Evolutionary conservation across 2,888 invertebrate genomes (phyloP), one percentile per base, ranked within the genome.

Genomic region (Anthrax anthrax): DNA sequence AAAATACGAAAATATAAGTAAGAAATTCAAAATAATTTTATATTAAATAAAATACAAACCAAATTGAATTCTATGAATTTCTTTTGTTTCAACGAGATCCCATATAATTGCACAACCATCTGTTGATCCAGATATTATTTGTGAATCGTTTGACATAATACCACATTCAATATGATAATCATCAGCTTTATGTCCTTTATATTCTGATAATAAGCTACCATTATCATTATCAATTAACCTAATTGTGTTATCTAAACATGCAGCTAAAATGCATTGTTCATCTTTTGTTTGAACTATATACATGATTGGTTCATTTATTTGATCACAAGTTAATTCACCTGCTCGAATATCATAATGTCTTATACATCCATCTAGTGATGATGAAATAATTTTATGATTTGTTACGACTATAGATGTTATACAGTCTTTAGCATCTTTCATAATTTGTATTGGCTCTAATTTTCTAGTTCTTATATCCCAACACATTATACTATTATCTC

Each of bases 401-500:
- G 87, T 86, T 2, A 95, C 80, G 60, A 80, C 75, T 32, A 88
- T 63, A 0, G 80, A 77, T 1, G 84, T 84, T 52, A 89, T 80
- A 53, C 88, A 84, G 65, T 99, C 98, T 65, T 88, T 94, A 0
- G 96, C 94, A 55, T 98, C 95, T 64, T 84, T 83, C 60, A 98
- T 70, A 23, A 75, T 73, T 70, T 90, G 90, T 27, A 87, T 75
- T 0, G 90, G 84, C 47, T 83, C 82, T 43, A 77, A 70, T 44
- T 75, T 75, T 45, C 76, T 71, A 1, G 80, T 76, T 52, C 81
- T 73, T 29, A 79, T 71, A 64, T 99, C 97, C 92, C 95, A 98
- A 55, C 85, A 82, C 71, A 86, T 83, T 0, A 95, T 84, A 0
- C 86, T 82, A 59, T 95, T 90, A 65, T 99, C 98, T 44, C 89